These are phyloP conservation scores for Hecatera dysodea DNA, from an alignment of 2,888 invertebrate species.

Conservation along the genomic window DNA sequence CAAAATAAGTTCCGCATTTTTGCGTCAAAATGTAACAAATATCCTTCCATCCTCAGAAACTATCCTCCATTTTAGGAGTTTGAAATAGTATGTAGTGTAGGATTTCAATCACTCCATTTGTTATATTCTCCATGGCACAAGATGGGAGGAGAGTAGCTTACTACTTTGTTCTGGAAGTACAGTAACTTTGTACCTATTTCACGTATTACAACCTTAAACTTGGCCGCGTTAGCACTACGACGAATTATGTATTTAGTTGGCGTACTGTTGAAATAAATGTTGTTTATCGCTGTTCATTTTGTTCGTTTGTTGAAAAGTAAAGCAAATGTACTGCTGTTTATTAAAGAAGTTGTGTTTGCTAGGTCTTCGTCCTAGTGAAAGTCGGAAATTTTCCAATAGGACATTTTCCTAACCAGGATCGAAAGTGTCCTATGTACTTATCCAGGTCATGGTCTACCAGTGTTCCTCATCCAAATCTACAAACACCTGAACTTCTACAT, in stretches of 20 bases:
- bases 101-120: constrained; percentile 12
- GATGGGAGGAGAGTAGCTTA: constrained; percentile 51
- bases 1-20: no score
- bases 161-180: constrained; percentile 68
- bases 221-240: constrained; percentile 58
- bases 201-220: constrained; percentile 70
- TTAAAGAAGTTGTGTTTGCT: neutral
- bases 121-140: constrained; percentile 10
- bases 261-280: constrained; percentile 51
- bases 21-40: no score
- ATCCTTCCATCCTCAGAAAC: no score
- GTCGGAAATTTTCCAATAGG: no score
- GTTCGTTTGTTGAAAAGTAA: constrained; percentile 35
- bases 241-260: constrained; percentile 64
- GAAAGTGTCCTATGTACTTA: neutral
- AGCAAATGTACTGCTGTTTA: constrained; percentile 24
- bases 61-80: no score
- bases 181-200: constrained; percentile 72
- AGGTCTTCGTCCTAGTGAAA: neutral
- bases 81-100: neutral
- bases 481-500: neutral
- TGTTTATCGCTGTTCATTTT: constrained; percentile 57
- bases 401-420: no score
- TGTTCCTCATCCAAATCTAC: neutral
- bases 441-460: neutral